These are phyloP conservation scores for Esox masquinongy DNA, from an alignment of 2,797 vertebrate species.

Conservation along the genomic window DNA sequence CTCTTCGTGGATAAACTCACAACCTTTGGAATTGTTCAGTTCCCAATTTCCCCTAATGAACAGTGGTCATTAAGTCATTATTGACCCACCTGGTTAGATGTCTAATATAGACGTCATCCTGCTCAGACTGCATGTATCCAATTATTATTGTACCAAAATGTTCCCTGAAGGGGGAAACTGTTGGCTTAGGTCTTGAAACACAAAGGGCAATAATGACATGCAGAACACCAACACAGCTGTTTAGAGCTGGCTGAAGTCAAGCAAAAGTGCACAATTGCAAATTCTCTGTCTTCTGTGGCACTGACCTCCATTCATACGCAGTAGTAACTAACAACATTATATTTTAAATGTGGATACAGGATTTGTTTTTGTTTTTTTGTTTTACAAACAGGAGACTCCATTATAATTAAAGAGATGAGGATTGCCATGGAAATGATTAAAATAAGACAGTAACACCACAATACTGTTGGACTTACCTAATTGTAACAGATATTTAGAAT, in stretches of 20 bases:
- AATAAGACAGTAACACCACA: neutral
- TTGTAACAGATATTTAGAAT: neutral
- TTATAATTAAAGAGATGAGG: neutral
- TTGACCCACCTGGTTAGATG: too few species aligned
- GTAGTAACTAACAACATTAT: neutral
- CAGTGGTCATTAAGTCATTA: too few species aligned
- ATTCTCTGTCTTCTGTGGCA: neutral
- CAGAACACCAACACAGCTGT: neutral
- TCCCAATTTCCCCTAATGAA: too few species aligned
- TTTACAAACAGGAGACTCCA: neutral
- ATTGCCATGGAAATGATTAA: neutral
- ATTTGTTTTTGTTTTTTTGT: neutral
- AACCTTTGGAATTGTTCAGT: too few species aligned
- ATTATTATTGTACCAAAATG: neutral
- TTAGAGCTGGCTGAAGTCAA: neutral
- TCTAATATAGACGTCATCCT: too few species aligned
- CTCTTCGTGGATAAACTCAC: too few species aligned
- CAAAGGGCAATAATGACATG: neutral
- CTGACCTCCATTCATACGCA: neutral
- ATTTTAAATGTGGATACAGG: neutral
- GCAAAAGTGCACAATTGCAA: neutral
- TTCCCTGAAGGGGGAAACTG: neutral
- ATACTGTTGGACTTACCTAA: neutral
- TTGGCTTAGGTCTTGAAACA: neutral
- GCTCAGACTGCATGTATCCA: neutral